These are phyloP conservation scores for Drosophila monieri DNA, from an alignment of 2,888 invertebrate species.

Conservation along the genomic window DNA sequence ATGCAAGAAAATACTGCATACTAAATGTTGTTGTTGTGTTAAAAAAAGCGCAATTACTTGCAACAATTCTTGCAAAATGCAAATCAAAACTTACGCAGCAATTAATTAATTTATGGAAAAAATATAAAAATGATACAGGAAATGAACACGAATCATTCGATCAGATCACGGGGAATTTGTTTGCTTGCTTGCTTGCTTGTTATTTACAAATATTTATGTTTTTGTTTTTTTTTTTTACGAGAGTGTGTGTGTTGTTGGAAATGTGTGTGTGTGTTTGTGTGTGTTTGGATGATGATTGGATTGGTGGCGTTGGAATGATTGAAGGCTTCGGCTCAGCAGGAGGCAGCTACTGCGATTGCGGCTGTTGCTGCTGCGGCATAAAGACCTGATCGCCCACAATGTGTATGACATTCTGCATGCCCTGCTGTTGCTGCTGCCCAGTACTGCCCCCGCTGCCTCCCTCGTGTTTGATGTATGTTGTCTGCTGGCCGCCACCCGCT, in stretches of 20 bases:
- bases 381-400: constrained; percentile 81
- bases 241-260: constrained; percentile 30
- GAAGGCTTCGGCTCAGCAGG: constrained; percentile 17
- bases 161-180: constrained; percentile 61
- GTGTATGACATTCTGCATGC: constrained; percentile 81
- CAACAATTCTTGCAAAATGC: constrained; percentile 46
- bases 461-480: constrained; percentile 66
- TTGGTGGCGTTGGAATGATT: constrained; percentile 63
- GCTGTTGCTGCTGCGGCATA: constrained; percentile 62
- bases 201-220: constrained; percentile 63
- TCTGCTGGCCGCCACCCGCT: constrained; percentile 64
- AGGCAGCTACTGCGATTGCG: constrained; percentile 35
- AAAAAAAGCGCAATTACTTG: constrained; percentile 34
- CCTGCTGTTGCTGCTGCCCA: constrained; percentile 56
- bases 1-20: constrained; percentile 79
- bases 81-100: constrained; percentile 59
- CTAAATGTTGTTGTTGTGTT: constrained; percentile 38
- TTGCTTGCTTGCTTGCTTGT: constrained; percentile 43
- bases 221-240: constrained; percentile 26
- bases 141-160: constrained; percentile 63
- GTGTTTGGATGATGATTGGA: constrained; percentile 22
- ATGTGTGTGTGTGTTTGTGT: constrained; percentile 27
- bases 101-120: constrained; percentile 32
- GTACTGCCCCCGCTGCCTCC: constrained; percentile 45
- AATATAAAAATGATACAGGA: constrained; percentile 58